Percentiles rank a stretch among this genome's conserved stretches.
Evolutionary conservation across 2,888 invertebrate genomes (phyloP).

Genomic region (Tenthredo livida): DNA sequence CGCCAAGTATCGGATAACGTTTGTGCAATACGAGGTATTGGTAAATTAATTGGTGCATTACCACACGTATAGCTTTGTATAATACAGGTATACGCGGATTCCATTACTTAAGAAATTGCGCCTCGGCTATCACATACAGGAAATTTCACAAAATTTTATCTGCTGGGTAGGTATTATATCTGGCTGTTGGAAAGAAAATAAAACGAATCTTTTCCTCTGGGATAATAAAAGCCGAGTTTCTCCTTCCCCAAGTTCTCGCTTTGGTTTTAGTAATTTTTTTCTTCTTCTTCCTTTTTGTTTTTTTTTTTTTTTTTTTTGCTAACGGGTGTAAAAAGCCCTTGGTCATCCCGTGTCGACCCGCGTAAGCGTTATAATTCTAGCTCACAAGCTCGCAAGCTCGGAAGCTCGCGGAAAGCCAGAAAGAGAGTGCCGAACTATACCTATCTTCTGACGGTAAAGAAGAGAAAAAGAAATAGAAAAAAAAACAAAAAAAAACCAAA

Average conservation of each 20-base stretch:
- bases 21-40: constrained; percentile 1
- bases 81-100: not conserved
- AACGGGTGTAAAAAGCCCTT: constrained; percentile 14
- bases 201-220: not conserved
- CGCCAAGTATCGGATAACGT: not conserved
- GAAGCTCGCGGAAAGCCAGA: not conserved
- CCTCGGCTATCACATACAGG: not conserved
- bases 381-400: not conserved
- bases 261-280: not conserved
- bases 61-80: not conserved
- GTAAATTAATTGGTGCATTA: not conserved
- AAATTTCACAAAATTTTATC: not conserved
- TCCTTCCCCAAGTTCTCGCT: not conserved
- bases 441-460: not conserved
- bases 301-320: not conserved
- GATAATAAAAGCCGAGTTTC: not conserved
- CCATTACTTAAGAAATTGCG: not conserved
- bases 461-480: not conserved
- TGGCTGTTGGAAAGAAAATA: not conserved
- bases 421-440: constrained; percentile 20
- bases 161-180: not conserved
- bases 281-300: not conserved
- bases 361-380: constrained; percentile 24
- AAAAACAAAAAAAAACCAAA: not conserved
- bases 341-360: constrained; percentile 36